phyloP scores from a whole-genome alignment of 2,888 invertebrate species.

The Seira ritae region DNA sequence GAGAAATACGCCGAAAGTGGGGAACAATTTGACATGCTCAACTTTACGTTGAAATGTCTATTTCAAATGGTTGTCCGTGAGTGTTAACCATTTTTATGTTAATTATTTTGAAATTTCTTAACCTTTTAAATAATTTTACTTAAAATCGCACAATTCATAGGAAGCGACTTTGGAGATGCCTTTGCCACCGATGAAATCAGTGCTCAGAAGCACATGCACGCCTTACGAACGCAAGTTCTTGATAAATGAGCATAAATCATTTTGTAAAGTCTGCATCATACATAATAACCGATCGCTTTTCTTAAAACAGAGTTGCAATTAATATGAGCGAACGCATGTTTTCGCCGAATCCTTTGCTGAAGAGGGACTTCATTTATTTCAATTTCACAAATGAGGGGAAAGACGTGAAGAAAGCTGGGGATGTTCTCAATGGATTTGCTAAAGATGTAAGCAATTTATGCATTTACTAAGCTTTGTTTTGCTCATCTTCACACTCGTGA shows the following conservation, averaged over 20 bases:
- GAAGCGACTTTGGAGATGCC: slow-evolving; percentile 41
- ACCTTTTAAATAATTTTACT: neutral
- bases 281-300: slow-evolving; percentile 21
- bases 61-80: slow-evolving; percentile 36
- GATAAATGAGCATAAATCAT: neutral
- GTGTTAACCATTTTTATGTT: neutral
- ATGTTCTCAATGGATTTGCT: slow-evolving; percentile 26
- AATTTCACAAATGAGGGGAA: slow-evolving; percentile 28
- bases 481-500: neutral
- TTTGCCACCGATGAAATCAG: slow-evolving; percentile 12
- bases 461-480: too few species aligned
- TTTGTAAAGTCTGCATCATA: too few species aligned
- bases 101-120: neutral
- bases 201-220: slow-evolving; percentile 21
- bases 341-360: slow-evolving; percentile 33
- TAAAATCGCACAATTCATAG: neutral
- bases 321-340: slow-evolving; percentile 15
- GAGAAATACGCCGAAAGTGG: slow-evolving; percentile 1
- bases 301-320: slow-evolving; percentile 15
- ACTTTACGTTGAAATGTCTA: neutral
- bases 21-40: slow-evolving; percentile 23
- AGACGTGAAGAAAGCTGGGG: neutral
- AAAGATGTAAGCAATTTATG: neutral
- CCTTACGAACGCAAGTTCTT: slow-evolving; percentile 27
- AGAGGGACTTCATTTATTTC: slow-evolving; percentile 43